Percentiles rank a stretch among this genome's conserved stretches.
Conservation (phyloP, 2,797 vertebrate genomes). For the Fundulus diaphanus region DNA sequence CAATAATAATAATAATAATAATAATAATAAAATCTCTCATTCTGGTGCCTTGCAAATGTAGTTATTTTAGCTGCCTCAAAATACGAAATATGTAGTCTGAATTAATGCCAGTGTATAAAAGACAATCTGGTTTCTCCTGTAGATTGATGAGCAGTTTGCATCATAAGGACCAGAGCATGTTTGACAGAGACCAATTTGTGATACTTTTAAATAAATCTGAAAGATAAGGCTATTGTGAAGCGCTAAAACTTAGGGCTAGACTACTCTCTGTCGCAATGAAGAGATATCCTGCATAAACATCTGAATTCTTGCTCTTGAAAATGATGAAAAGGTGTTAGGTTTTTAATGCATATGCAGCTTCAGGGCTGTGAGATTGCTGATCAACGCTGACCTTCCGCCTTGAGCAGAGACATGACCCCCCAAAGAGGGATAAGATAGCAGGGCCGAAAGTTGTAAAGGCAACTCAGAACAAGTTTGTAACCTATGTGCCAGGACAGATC, state of each 20-base stretch:
- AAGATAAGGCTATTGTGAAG: background rate
- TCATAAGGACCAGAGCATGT: background rate
- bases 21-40: too few species aligned
- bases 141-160: background rate
- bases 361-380: background rate
- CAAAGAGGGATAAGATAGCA: background rate
- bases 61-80: background rate
- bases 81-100: background rate
- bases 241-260: background rate
- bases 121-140: background rate
- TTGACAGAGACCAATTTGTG: background rate
- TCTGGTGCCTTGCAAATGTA: background rate
- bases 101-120: background rate
- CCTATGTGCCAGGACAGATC: background rate
- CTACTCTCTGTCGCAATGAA: background rate
- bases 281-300: background rate
- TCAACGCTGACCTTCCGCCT: background rate
- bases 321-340: background rate
- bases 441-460: background rate
- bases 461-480: background rate
- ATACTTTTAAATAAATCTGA: background rate
- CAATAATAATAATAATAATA: too few species aligned
- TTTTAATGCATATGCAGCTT: background rate
- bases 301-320: background rate
- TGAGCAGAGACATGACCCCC: background rate